Evolutionary conservation across 2,113 vertebrate species (phyloP).

Genomic region (Sterrhoptilus dennistouni): DNA sequence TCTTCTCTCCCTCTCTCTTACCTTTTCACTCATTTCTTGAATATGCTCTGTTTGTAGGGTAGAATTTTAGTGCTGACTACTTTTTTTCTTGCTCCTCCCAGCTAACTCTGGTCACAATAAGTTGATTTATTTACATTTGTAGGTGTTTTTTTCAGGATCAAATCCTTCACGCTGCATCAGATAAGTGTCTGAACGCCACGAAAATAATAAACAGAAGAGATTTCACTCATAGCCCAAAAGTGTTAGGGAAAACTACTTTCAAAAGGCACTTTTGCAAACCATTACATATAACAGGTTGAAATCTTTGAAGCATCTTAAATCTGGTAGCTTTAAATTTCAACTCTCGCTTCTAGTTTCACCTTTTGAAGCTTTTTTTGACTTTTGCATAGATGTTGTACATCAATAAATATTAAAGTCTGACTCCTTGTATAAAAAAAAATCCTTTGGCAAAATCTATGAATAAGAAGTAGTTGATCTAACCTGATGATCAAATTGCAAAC

Average conservation of each 20-base stretch:
- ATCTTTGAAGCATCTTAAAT: neutral
- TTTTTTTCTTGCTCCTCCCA: neutral
- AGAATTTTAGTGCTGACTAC: neutral
- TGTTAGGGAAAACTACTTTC: neutral
- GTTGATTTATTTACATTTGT: neutral
- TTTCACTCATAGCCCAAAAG: neutral
- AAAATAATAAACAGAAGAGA: constrained; percentile 9
- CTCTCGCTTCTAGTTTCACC: neutral
- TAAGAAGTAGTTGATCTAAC: neutral
- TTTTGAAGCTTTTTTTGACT: neutral
- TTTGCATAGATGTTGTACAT: neutral
- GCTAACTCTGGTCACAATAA: neutral
- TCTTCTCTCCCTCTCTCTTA: neutral
- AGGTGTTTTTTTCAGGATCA: neutral
- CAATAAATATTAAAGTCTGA: neutral
- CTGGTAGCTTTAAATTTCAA: neutral
- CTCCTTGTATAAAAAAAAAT: neutral
- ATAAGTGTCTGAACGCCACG: neutral
- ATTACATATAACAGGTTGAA: neutral
- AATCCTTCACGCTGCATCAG: neutral
- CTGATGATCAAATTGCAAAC: neutral
- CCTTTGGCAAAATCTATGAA: neutral
- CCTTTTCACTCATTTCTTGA: neutral
- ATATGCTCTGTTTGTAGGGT: neutral
- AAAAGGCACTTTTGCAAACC: neutral